phyloP scores from a whole-genome alignment of 2,888 invertebrate genomes.

The Mythimna albipuncta region DNA sequence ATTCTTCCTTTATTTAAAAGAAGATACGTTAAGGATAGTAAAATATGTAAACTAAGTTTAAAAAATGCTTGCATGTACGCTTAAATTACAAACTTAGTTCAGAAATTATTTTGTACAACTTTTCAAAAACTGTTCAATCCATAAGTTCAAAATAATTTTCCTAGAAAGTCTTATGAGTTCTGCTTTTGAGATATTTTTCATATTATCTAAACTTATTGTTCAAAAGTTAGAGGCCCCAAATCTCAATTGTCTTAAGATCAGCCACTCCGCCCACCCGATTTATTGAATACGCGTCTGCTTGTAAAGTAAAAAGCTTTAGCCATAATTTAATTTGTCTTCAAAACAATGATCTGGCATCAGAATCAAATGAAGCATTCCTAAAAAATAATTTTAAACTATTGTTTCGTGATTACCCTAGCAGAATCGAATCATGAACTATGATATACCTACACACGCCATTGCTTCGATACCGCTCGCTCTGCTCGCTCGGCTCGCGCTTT shows the following conservation, averaged over 20 bases:
- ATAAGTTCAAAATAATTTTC: no score
- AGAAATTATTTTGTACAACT: no score
- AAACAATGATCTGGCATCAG: neutral
- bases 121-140: no score
- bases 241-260: neutral
- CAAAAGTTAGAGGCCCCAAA: neutral
- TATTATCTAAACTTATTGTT: no score
- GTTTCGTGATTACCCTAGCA: neutral
- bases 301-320: neutral
- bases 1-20: no score
- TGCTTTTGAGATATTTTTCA: no score
- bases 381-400: neutral
- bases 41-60: no score
- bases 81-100: no score
- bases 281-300: neutral
- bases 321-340: neutral
- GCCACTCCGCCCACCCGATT: neutral
- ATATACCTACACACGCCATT: neutral
- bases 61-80: no score
- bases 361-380: neutral
- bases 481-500: neutral
- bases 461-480: neutral
- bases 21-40: no score
- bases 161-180: no score
- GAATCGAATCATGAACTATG: neutral